phyloP scores from a whole-genome alignment of 2,113 vertebrate genomes.

The Campylorhamphus procurvoides region DNA sequence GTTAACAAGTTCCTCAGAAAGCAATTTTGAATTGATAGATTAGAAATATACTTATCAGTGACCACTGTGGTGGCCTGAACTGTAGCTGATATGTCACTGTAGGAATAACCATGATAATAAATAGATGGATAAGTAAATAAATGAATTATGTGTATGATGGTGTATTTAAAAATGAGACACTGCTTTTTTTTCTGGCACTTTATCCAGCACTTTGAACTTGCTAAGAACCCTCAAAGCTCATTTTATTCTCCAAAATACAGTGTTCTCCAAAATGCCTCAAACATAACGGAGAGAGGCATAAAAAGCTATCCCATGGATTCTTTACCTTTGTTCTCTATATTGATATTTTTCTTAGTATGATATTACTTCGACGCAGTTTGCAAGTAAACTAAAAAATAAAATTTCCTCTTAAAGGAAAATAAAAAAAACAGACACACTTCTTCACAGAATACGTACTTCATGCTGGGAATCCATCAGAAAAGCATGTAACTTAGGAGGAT shows the following conservation, averaged over 20 bases:
- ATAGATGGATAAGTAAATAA: not conserved
- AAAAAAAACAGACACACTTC: not conserved
- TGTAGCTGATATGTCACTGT: not conserved
- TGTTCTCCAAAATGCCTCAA: not conserved
- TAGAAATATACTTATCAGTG: not conserved
- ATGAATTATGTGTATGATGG: not conserved
- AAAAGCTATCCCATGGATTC: not conserved
- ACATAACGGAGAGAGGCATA: not conserved
- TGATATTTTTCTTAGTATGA: not conserved
- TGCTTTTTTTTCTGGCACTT: not conserved
- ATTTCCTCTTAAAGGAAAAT: not conserved
- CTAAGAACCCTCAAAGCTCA: not conserved
- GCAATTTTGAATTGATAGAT: not conserved
- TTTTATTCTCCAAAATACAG: not conserved
- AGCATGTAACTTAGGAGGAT: not conserved
- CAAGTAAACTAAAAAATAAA: not conserved
- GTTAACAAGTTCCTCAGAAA: not conserved
- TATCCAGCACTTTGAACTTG: not conserved
- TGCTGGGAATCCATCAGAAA: not conserved
- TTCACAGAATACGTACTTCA: not conserved
- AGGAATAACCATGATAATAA: not conserved
- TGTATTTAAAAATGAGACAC: not conserved
- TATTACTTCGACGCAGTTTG: not conserved
- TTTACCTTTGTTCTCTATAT: not conserved
- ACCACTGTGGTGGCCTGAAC: not conserved